Base-by-base conservation (phyloP, 2,797 vertebrate species). In the Chaunax sp. region DNA sequence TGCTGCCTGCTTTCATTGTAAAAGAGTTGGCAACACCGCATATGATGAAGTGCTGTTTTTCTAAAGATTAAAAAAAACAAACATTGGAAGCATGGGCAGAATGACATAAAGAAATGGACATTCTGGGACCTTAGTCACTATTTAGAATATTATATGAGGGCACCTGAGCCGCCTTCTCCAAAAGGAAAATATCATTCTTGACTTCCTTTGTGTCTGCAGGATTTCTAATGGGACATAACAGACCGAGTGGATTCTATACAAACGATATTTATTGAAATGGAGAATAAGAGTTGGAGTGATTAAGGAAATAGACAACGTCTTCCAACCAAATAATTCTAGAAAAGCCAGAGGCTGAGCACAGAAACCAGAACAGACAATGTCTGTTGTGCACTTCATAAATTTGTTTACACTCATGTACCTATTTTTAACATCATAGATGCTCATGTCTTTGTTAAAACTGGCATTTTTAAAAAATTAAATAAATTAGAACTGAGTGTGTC, bases 151-250 rank as follows among this genome's bases (percentile, higher is more conserved):
- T 4, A 23, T 45, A 6, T 14, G 9, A 65, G n/a, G 15, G 16
- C 30, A 15, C 33, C 23, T 23, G 47, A 54, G 35, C 61, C 11
- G 0, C 5, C 3, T 2, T 33, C 22, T 30, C 75, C 37, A 60
- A 43, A 54, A 35, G n/a, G 23, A 23, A 16, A 41, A 35, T 20
- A 16, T n/a, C 45, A 54, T 47, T 47, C 30, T 57, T 60, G 33
- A 61, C 35, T 64, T 62, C 46, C 61, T 38, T 18, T 53, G 10
- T 52, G n/a, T 28, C 46, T 44, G 3, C 18, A 13, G 18, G 28
- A 38, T 68, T 61, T 43, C 63, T 60, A 58, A n/a, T 25, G 77
- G 64, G 64, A 69, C 12, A 22, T n/a, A 52, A 56, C 20, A 23
- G 10, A 61, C 10, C 11, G 16, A 52, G 12, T 16, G n/a, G 33